Evolutionary conservation across 2,113 vertebrate genomes (phyloP), one percentile per base, ranked within the genome.

Genomic region (Hymenochirus boettgeri): DNA sequence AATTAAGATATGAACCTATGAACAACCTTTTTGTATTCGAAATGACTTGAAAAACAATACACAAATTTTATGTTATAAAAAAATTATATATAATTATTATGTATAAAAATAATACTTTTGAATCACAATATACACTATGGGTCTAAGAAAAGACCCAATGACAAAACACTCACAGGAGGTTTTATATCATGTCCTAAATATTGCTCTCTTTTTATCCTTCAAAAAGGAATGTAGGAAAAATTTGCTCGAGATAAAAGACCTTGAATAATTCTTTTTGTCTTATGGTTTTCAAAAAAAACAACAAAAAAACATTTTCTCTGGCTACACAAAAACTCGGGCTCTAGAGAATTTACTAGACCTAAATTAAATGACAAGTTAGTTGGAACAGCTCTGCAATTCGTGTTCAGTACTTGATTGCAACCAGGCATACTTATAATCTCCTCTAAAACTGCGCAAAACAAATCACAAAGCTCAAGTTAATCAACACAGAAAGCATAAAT

Each of bases 401-500:
- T 35, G 29, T 35, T 55, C 52, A 26, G 15, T 35, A 57, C 18
- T 19, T 57, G 54, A 57, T 57, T 57, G 54, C 31, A 57, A 57
- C 27, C 29, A 37, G 27, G 31, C 54, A 35, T 57, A 11, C 54
- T 57, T 57, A 31, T 57, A 57, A 35, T 57, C 54, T 24, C 13
- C 22, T 57, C 29, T 18, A 22, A 18, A 33, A 35, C 29, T 57
- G 54, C 54, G 29, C 33, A 57, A 19, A 33, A 29, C 54, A 57
- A 35, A 57, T 57, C 54, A 57, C 29, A 13, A 18, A 57, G 54
- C 54, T 57, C 19, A 35, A 29, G 23, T 35, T 57, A 57, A 57
- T 57, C 54, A 57, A 57, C 29, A 35, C 21, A 21, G 54, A 57
- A 57, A 29, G 26, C 9, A 57, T 35, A 35, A 57, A 57, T 57